These are phyloP conservation scores for Chironomus tentans DNA, from an alignment of 2,888 invertebrate species.

Conservation along the genomic window DNA sequence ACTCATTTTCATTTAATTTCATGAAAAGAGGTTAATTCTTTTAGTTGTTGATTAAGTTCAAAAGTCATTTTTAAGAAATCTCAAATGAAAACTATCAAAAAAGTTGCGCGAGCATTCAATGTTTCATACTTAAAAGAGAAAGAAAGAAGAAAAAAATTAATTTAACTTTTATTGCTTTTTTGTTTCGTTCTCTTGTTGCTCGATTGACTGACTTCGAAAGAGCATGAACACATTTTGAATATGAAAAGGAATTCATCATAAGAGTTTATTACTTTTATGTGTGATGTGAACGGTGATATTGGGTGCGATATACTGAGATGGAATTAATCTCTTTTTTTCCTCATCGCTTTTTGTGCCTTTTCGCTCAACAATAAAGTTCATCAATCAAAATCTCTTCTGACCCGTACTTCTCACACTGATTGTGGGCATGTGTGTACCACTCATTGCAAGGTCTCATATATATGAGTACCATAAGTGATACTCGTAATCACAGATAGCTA, in stretches of 20 bases:
- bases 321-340: not conserved
- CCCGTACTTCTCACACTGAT: slow-evolving; percentile 11
- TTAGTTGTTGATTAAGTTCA: not conserved
- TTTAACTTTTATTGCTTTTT: slow-evolving; percentile 9
- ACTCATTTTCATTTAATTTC: too few relatives aligned
- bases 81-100: too few relatives aligned
- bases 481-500: not conserved
- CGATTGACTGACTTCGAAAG: not conserved
- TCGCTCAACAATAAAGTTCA: slow-evolving; percentile 13
- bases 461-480: too few relatives aligned
- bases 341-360: not conserved
- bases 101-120: not conserved
- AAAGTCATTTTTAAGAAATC: not conserved
- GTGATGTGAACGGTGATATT: not conserved
- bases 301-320: not conserved
- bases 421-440: too few relatives aligned
- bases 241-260: slow-evolving; percentile 5
- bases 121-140: not conserved
- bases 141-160: not conserved
- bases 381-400: slow-evolving; percentile 24
- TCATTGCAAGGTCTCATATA: too few relatives aligned
- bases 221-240: not conserved
- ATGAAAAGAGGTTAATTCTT: not conserved
- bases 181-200: not conserved
- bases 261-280: not conserved